A percentile compares a stretch with the other conserved stretches of the same genome.
Conservation (phyloP, 2,113 vertebrate species). For the Pogonocichla stellata region DNA sequence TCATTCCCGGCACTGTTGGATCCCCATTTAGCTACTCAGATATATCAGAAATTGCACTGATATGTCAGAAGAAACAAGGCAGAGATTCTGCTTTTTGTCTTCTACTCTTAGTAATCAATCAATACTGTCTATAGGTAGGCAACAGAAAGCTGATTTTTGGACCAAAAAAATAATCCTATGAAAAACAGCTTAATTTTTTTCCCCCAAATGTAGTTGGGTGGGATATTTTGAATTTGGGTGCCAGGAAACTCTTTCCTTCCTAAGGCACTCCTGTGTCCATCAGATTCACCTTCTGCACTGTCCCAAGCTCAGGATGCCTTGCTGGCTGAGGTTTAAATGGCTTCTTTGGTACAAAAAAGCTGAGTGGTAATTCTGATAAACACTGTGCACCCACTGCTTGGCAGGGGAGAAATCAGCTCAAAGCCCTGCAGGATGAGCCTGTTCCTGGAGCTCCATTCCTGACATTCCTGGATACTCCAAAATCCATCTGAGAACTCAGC, state of each 20-base stretch:
- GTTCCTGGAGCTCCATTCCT: fast-evolving
- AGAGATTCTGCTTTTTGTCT: neutral
- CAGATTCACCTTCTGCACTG: neutral
- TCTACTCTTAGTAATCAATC: neutral
- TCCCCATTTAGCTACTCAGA: neutral
- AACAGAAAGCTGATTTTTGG: neutral
- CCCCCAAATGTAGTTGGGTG: fast-evolving
- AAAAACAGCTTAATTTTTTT: fast-evolving
- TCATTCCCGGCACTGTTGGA: neutral
- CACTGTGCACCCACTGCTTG: fast-evolving
- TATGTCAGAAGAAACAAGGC: neutral
- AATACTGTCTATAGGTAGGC: neutral
- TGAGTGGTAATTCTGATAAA: neutral
- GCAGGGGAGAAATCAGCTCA: neutral
- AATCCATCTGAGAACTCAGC: fast-evolving
- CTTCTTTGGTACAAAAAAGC: neutral
- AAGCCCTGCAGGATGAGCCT: neutral
- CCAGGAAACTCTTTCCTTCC: neutral
- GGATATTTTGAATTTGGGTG: neutral
- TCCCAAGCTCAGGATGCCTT: neutral
- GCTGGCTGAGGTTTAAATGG: neutral
- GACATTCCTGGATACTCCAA: fast-evolving
- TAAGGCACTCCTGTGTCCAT: neutral
- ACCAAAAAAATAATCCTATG: neutral
- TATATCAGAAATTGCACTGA: neutral